phyloP scores from a whole-genome alignment of 2,888 invertebrate genomes.

The Lasioglossum malachurum region DNA sequence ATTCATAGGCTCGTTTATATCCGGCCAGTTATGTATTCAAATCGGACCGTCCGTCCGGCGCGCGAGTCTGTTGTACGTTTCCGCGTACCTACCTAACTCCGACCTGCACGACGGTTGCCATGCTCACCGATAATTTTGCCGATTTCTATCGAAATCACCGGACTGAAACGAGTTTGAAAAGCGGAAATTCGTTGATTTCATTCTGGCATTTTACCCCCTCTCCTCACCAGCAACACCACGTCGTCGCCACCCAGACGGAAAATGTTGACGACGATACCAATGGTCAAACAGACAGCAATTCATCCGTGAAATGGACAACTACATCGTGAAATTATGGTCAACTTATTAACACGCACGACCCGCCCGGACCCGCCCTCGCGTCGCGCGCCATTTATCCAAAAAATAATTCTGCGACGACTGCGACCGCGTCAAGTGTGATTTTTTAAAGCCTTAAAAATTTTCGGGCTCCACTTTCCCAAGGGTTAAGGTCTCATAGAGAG shows the following conservation, averaged over 20 bases:
- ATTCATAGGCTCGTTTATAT: conserved; percentile 84
- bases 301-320: conserved; percentile 24
- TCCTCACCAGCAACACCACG: background rate
- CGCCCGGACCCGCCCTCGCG: background rate
- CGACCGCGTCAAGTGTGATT: no score
- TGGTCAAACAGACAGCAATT: conserved; percentile 15
- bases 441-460: no score
- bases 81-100: conserved; percentile 45
- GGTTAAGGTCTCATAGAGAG: no score
- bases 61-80: conserved; percentile 61
- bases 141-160: conserved; percentile 66
- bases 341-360: conserved; percentile 1
- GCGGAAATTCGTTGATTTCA: conserved; percentile 54
- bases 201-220: conserved; percentile 2
- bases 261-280: conserved; percentile 21
- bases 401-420: background rate
- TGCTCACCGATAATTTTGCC: conserved; percentile 50
- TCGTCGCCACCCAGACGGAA: background rate
- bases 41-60: conserved; percentile 74
- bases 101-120: conserved; percentile 27
- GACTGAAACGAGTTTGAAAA: conserved; percentile 50
- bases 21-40: conserved; percentile 84
- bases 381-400: background rate
- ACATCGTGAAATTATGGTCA: conserved; percentile 15
- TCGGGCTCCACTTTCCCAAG: no score